Conservation (phyloP, 2,113 vertebrate genomes). For the Platycercus adscitus region DNA sequence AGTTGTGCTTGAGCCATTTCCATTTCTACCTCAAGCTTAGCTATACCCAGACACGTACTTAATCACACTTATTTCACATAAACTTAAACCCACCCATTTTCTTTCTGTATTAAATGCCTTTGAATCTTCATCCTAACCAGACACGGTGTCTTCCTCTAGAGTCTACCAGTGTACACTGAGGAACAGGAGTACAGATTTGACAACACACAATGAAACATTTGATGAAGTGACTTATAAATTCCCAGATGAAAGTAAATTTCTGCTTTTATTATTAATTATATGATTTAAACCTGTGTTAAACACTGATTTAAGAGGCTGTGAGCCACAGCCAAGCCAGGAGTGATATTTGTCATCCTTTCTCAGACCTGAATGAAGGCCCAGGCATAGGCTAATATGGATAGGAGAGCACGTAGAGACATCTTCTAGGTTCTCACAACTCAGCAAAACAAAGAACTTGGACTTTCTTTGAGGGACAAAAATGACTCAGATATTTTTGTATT, state of each 20-base stretch:
- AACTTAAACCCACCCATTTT: background rate
- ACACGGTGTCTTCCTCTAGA: background rate
- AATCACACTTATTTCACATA: background rate
- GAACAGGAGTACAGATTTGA: background rate
- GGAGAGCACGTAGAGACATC: background rate
- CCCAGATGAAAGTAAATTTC: background rate
- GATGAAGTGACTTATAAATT: background rate
- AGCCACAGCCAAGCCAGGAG: background rate
- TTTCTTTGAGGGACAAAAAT: accelerated
- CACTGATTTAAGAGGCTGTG: background rate
- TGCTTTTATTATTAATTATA: background rate
- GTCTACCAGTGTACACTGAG: background rate
- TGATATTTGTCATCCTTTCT: background rate
- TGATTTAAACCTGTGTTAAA: background rate
- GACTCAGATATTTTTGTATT: background rate
- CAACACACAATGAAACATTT: background rate
- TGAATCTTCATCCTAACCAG: background rate
- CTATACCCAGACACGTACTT: background rate
- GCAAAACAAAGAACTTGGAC: background rate
- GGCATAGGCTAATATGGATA: background rate
- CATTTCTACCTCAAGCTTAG: background rate
- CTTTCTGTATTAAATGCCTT: background rate
- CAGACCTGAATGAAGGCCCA: background rate
- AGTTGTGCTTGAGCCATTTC: background rate
- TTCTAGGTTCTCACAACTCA: background rate